Evolutionary conservation across 2,113 vertebrate genomes (phyloP), one percentile per base, ranked within the genome.

Genomic region (Aviceda subcristata): DNA sequence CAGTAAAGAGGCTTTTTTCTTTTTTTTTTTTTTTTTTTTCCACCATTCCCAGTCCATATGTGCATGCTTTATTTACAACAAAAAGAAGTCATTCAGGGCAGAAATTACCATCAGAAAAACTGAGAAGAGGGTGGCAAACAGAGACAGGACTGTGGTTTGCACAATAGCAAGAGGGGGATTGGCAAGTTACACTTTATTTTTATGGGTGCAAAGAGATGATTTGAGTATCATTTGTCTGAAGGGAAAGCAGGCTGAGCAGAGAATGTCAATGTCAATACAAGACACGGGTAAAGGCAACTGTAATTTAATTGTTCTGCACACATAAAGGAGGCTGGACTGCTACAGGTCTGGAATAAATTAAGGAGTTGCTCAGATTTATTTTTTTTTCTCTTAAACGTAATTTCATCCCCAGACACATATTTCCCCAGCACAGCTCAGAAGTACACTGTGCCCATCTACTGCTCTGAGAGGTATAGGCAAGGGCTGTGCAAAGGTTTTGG

Each of bases 31-130:
- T 38, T 73, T 72, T 56, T 39, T 36, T 39, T 53, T 75, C 55
- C 75, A 68, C 92, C 97, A 94, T 98, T 98, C 96, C 92, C 64
- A 74, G 95, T 93, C 71, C 53, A 84, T 68, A 91, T 22, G 93
- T 95, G 97, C 98, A 98, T 98, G 98, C 98, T 96, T 95, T 96
- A 98, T 97, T 97, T 98, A 98, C 97, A 97, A 95, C 59, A 6
- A 91, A 92, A 55, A 43, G 24, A 72, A 69, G 24, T 51, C 63
- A 73, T 56, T 73, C 85, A 36, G 84, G 93, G 88, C 69, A 80
- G 55, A 78, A 88, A 91, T 62, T 8, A 48, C 17, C 38, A 46
- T 77, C 36, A 45, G 62, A 66, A 62, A 62, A 83, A 84, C 43
- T 16, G 36, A n/a, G 80, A 36, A 57, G 50, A 39, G 19, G 3